Percentiles rank a stretch among this genome's conserved stretches.
Evolutionary conservation across 2,888 invertebrate genomes (phyloP).

Genomic region (Eucriotettix oculatus): DNA sequence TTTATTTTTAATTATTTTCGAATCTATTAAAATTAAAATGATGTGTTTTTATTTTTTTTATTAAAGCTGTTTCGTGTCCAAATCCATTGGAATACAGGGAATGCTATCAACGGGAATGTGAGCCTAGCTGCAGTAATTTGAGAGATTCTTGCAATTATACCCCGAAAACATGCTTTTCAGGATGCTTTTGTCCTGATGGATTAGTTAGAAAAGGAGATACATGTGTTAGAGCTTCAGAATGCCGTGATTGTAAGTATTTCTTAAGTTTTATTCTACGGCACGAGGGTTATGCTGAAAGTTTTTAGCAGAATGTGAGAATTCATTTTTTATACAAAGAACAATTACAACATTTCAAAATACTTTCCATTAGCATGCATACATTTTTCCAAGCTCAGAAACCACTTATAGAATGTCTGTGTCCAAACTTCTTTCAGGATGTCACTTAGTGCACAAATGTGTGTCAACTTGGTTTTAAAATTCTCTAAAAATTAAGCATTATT

Average conservation of each 20-base stretch:
- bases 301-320: no score
- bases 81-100: constrained; percentile 64
- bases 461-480: no score
- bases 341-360: no score
- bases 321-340: no score
- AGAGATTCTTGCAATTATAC: constrained; percentile 42
- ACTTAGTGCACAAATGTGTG: no score
- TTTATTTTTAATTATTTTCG: no score
- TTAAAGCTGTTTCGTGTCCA: constrained; percentile 49
- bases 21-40: no score
- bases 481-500: no score
- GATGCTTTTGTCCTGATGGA: constrained; percentile 73
- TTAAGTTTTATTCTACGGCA: neutral
- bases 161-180: constrained; percentile 56
- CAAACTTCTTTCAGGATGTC: no score
- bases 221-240: constrained; percentile 53
- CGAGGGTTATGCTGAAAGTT: neutral
- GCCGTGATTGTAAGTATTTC: constrained; percentile 51
- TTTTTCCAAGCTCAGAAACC: no score
- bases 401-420: no score
- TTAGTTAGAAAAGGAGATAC: constrained; percentile 40
- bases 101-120: constrained; percentile 62
- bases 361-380: no score
- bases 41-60: neutral
- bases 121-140: constrained; percentile 52